Percentiles rank a stretch among this genome's conserved stretches.
These are phyloP conservation scores for Cataglyphis rosenhaueri DNA, from an alignment of 2,888 invertebrate species.

Conservation along the genomic window DNA sequence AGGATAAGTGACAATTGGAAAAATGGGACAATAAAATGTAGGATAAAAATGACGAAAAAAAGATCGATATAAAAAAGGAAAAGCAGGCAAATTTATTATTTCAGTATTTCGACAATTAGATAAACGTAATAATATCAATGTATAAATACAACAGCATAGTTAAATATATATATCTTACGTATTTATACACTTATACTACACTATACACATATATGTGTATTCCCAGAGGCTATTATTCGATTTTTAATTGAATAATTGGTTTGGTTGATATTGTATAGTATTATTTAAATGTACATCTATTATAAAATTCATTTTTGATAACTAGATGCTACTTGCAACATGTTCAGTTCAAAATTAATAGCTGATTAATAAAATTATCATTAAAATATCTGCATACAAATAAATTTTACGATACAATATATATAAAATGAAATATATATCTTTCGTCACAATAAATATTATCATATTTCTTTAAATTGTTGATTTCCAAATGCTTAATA, in stretches of 20 bases:
- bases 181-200: background rate
- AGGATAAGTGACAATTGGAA: background rate
- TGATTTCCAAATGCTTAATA: background rate
- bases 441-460: background rate
- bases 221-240: conserved; percentile 64
- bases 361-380: conserved; percentile 9
- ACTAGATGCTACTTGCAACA: conserved; percentile 55
- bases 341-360: background rate
- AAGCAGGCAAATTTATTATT: background rate
- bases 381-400: background rate
- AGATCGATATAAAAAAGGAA: background rate
- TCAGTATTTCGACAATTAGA: background rate
- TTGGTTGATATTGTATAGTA: conserved; percentile 40
- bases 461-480: background rate
- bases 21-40: background rate
- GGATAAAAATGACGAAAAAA: background rate
- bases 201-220: background rate
- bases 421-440: background rate
- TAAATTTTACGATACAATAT: background rate
- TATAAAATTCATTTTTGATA: conserved; percentile 63
- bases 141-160: background rate
- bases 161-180: background rate
- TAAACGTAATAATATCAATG: conserved; percentile 5
- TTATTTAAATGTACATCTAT: conserved; percentile 42
- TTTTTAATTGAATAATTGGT: conserved; percentile 67